Evolutionary conservation across 1,140 invertebrate species (phyloP), one percentile per base, ranked within the genome.

Genomic region (Drosophila neocordata): DNA sequence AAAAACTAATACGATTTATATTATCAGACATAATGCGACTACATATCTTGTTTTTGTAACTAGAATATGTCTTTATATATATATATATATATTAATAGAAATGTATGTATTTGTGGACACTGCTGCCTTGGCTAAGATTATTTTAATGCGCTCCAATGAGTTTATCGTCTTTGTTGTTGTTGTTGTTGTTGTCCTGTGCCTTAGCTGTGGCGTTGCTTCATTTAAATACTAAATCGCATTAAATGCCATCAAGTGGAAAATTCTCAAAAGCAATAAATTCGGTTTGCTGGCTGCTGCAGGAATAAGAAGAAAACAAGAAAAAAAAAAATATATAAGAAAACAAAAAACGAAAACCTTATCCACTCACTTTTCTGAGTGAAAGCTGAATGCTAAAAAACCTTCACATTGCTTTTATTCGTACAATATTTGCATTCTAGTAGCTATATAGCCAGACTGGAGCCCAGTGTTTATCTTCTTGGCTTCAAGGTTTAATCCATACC

Each of bases 191-290:
- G 41, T 48, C 41, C 37, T 38, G 37, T 38, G 58, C 53, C 51
- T 48, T 37, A 44, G 15, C 34, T 53, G 62, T 38, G 27, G 56
- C 41, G 60, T 75, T 77, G 79, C 82, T 88, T 88, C 83, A 88
- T 88, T 88, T 88, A 88, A 88, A 89, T 88, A 89, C 84, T 77
- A 88, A 89, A 89, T 89, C 84, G 84, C 77, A 88, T 89, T 89
- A 88, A 89, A 89, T 89, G 84, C 84, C 84, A 83, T 88, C 79
- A 88, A 88, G 79, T 88, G 84, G 77, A 88, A 88, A 88, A 88
- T 89, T 88, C 82, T 77, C 79, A 84, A 89, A 88, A 88, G 84
- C 79, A 88, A 89, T 89, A 88, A 88, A 88, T 88, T 88, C 85
- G 75, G 75, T 87, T 48, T 48, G 41, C 41, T 48, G 76, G 75